Evolutionary conservation across 2,888 invertebrate genomes (phyloP).

Genomic region (Bombylius major): DNA sequence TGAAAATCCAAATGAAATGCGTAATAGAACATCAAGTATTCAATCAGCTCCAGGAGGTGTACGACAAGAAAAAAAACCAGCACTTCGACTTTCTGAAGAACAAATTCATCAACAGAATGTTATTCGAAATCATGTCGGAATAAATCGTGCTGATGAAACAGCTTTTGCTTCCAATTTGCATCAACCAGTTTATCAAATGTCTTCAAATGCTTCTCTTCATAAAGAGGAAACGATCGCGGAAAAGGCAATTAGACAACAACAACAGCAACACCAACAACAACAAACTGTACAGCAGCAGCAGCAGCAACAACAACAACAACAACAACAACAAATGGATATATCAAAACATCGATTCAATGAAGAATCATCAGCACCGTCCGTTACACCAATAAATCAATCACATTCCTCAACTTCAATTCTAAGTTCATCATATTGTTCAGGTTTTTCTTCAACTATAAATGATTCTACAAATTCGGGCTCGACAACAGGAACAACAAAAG

Average conservation of each 20-base stretch:
- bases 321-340: constrained; percentile 13
- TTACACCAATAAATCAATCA: constrained; percentile 10
- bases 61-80: constrained; percentile 26
- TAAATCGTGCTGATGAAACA: neutral
- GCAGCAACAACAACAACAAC: neutral
- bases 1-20: constrained; percentile 21
- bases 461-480: constrained; percentile 27
- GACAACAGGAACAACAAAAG: constrained; percentile 34
- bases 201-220: constrained; percentile 16
- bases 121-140: neutral
- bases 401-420: constrained; percentile 28
- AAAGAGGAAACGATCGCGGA: constrained; percentile 25
- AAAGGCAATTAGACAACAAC: constrained; percentile 18
- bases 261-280: constrained; percentile 15
- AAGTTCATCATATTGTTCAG: constrained; percentile 26
- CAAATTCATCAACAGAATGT: neutral
- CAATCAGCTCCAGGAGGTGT: constrained; percentile 57
- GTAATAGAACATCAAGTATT: constrained; percentile 48
- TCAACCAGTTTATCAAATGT: neutral
- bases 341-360: constrained; percentile 11
- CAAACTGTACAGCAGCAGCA: constrained; percentile 30
- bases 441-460: constrained; percentile 21
- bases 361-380: constrained; percentile 17
- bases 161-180: neutral
- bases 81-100: neutral